Percentiles rank a stretch among this genome's conserved stretches.
These are phyloP conservation scores for Lucinisca nassula DNA, from an alignment of 2,888 invertebrate genomes.

Conservation along the genomic window DNA sequence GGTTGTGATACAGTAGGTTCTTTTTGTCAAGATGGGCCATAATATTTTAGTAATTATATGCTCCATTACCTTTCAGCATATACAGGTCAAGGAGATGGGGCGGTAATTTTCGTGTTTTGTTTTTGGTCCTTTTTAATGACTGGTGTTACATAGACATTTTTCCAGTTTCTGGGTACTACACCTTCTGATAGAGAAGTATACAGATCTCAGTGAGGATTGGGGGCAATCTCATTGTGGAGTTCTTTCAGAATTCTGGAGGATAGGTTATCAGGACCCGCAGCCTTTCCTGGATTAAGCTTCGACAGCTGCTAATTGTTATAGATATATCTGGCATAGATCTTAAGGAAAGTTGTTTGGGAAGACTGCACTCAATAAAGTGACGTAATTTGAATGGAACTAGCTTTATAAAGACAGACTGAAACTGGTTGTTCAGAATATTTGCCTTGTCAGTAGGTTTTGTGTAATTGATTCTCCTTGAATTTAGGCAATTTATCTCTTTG, in stretches of 20 bases:
- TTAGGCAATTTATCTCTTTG: too few species aligned
- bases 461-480: too few species aligned
- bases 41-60: not conserved
- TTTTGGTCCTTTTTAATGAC: not conserved
- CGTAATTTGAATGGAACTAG: not conserved
- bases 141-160: not conserved
- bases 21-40: not conserved
- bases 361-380: not conserved
- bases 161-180: not conserved
- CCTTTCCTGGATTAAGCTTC: not conserved
- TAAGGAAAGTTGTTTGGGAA: too few species aligned
- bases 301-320: too few species aligned
- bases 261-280: not conserved
- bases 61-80: not conserved
- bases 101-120: not conserved
- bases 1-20: not conserved
- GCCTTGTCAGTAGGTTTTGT: slow-evolving; percentile 12
- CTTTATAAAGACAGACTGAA: slow-evolving; percentile 9
- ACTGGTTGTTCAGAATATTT: slow-evolving; percentile 6
- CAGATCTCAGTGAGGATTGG: not conserved
- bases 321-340: too few species aligned
- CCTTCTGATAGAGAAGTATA: not conserved
- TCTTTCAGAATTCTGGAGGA: not conserved
- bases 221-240: not conserved
- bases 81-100: not conserved